Evolutionary conservation across 2,797 vertebrate species (phyloP), one percentile per base, ranked within the genome.

Genomic region (Helicolenus hilgendorfi): DNA sequence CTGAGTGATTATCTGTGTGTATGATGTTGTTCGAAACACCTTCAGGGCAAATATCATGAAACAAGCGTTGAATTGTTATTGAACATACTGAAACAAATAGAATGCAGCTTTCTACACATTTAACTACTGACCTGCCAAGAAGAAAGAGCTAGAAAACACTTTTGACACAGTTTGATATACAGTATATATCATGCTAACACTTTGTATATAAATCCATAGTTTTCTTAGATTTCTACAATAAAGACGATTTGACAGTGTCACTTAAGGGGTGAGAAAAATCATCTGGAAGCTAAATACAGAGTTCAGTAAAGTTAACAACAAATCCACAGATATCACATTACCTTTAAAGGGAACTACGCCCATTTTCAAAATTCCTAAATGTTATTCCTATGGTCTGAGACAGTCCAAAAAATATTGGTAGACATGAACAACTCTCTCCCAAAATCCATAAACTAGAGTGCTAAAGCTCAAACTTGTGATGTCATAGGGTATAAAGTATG

Each of bases 21-120:
- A 5, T 81, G 27, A 70, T 86, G 77, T 59, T 83, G 69, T 76
- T 84, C 45, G 18, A 65, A 53, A 77, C 64, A 87, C 70, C 90
- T 88, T 59, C 6, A 55, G 73, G 90, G 67, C 26, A 64, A 84
- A 81, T 53, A 62, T 75, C 68, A 77, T 78, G 29, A 75, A 90
- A 76, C 76, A 87, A 83, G 78, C 20, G 31, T 2, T 60, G 20
- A 70, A 67, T 36, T 65, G 64, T 72, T 83, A 38, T 18, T 77
- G 68, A 90, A 86, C 83, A 82, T 84, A 80, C 1, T 8, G 60
- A 82, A 72, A 75, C 33, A 77, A 89, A 55, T 71, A 10, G 27
- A 45, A 77, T 63, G 69, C 38, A 75, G 76, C 33, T 53, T n/a
- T 13, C 41, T 26, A 27, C 14, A 31, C 11, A 53, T 76, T 78